A percentile compares a stretch with the other conserved stretches of the same genome.
Conservation (phyloP, 2,113 vertebrate genomes). For the Paramormyrops kingsleyae region DNA sequence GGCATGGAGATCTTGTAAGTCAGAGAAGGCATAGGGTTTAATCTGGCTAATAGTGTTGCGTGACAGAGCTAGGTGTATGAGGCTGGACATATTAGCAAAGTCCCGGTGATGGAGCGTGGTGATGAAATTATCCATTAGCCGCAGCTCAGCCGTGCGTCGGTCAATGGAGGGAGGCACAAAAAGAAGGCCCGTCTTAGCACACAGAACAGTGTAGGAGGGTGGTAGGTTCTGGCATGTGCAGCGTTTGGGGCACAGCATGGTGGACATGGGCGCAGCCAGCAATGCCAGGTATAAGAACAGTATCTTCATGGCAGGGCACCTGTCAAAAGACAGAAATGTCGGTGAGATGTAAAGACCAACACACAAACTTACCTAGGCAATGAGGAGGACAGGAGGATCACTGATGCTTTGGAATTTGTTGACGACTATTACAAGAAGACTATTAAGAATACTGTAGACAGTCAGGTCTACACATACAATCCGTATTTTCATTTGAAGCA, state of each 20-base stretch:
- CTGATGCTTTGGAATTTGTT: neutral
- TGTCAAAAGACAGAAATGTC: conserved; percentile 18
- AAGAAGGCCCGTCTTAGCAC: conserved; percentile 72
- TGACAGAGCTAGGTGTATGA: conserved; percentile 72
- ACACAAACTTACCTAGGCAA: neutral
- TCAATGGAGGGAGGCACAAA: conserved; percentile 73
- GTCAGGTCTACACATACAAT: neutral
- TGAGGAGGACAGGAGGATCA: neutral
- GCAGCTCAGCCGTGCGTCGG: conserved; percentile 68
- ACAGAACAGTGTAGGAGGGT: conserved; percentile 72
- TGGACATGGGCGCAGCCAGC: conserved; percentile 33
- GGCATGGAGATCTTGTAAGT: conserved; percentile 70
- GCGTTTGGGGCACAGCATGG: conserved; percentile 71
- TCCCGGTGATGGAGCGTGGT: conserved; percentile 67
- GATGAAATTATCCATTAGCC: conserved; percentile 78
- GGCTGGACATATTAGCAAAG: conserved; percentile 76
- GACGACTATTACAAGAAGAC: neutral
- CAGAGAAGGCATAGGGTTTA: conserved; percentile 62
- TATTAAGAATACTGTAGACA: neutral
- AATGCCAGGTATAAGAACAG: conserved; percentile 40
- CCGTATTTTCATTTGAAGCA: neutral
- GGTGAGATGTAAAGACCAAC: neutral
- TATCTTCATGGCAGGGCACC: conserved; percentile 42
- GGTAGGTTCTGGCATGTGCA: conserved; percentile 75
- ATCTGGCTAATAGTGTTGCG: conserved; percentile 76